Conservation (phyloP, 2,797 vertebrate species). For the Pseudochaenichthys georgianus region DNA sequence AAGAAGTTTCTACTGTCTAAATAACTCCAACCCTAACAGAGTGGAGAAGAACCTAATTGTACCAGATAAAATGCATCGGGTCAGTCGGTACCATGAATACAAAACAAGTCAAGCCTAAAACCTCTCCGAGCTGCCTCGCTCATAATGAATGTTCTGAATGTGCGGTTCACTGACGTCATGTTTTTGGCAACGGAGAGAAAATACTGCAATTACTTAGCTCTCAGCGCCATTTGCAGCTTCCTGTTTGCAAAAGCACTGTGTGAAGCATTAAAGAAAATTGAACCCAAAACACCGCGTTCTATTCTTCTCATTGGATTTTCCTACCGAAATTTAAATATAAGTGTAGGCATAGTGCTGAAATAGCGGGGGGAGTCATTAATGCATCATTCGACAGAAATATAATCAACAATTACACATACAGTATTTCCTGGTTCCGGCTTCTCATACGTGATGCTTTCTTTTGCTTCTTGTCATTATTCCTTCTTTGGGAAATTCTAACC, state of each 20-base stretch:
- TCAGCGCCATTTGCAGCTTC: conserved; percentile 10
- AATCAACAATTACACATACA: neutral
- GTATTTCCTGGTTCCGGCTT: neutral
- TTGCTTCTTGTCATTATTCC: neutral
- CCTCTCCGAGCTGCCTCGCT: neutral
- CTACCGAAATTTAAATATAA: too few species aligned
- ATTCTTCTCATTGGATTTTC: neutral
- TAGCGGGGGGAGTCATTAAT: neutral
- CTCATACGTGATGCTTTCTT: neutral
- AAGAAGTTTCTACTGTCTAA: too few species aligned
- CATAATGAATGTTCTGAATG: neutral
- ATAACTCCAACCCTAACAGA: too few species aligned
- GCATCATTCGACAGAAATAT: neutral
- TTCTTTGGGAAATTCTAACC: too few species aligned
- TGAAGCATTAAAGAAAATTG: neutral
- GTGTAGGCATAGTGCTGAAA: too few species aligned
- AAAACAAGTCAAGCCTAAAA: neutral
- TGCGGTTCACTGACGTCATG: conserved; percentile 1
- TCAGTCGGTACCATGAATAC: too few species aligned
- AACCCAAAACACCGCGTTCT: too few species aligned
- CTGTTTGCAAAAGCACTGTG: neutral
- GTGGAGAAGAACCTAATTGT: too few species aligned
- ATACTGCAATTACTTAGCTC: neutral
- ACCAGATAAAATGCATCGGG: too few species aligned
- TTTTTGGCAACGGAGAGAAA: neutral